Evolutionary conservation across 64 coral and sea anemone species (phyloP).

Genomic region (Trachythela sp.): DNA sequence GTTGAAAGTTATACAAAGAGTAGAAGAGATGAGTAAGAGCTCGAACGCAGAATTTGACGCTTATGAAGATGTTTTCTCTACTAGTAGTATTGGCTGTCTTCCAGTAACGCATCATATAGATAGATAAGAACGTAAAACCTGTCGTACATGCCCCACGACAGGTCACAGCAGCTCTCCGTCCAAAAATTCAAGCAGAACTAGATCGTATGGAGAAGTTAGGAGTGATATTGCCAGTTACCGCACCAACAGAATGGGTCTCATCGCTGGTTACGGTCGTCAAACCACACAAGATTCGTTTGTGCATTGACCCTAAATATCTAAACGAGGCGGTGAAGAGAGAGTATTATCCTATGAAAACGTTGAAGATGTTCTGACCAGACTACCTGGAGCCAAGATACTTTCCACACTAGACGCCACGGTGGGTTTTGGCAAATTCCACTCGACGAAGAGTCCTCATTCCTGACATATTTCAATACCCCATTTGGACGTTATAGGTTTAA

Average conservation of each 20-base stretch:
- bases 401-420: neutral
- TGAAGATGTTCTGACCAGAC: neutral
- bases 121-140: slow-evolving; percentile 30
- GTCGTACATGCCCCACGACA: slow-evolving; percentile 25
- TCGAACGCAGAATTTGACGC: neutral
- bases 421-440: neutral
- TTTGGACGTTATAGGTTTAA: neutral
- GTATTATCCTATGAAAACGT: neutral
- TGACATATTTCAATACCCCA: neutral
- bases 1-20: neutral
- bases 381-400: neutral
- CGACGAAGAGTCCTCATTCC: neutral
- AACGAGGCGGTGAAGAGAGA: neutral
- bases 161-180: slow-evolving; percentile 1
- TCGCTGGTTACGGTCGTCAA: neutral
- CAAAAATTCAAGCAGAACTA: neutral
- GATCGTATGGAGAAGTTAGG: slow-evolving; percentile 18
- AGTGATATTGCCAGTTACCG: neutral
- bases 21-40: neutral
- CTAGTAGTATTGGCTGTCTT: neutral
- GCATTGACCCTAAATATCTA: neutral
- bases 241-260: neutral
- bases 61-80: neutral
- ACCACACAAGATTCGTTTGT: neutral
- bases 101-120: neutral